Conservation (phyloP, 1,140 invertebrate species). For the Drosophila virilis region DNA sequence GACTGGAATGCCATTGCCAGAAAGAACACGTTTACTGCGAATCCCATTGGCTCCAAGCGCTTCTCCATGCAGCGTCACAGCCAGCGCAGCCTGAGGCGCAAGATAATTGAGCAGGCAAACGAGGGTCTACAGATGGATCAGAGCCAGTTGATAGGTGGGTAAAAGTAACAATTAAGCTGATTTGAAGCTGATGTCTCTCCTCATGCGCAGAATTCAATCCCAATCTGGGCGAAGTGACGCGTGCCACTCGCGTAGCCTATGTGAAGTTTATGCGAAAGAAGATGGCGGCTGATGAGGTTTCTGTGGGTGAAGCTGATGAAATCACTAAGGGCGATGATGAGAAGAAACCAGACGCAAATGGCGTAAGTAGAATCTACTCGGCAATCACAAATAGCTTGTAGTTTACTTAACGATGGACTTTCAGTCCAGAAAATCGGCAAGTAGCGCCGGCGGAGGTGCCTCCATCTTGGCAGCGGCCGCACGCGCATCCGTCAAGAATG, state of each 20-base stretch:
- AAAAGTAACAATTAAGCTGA: neutral
- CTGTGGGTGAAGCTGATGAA: slow-evolving; percentile 52
- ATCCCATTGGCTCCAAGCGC: slow-evolving; percentile 91
- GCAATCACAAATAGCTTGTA: neutral
- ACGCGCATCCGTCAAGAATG: slow-evolving; percentile 66
- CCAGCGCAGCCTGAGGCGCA: slow-evolving; percentile 88
- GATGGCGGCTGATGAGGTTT: slow-evolving; percentile 77
- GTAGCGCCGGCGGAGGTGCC: slow-evolving; percentile 5
- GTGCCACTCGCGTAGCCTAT: slow-evolving; percentile 91
- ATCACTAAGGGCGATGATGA: slow-evolving; percentile 22
- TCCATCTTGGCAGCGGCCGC: slow-evolving; percentile 66
- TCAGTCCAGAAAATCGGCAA: slow-evolving; percentile 52
- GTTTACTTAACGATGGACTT: neutral
- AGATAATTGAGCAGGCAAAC: slow-evolving; percentile 87
- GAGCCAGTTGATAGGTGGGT: slow-evolving; percentile 85
- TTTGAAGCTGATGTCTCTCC: slow-evolving; percentile 3
- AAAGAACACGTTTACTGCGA: slow-evolving; percentile 87
- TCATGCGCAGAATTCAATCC: slow-evolving; percentile 90
- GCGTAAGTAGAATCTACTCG: slow-evolving; percentile 30
- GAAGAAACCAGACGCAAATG: slow-evolving; percentile 51
- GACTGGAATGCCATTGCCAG: slow-evolving; percentile 94
- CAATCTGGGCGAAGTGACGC: slow-evolving; percentile 89
- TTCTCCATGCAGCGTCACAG: slow-evolving; percentile 87
- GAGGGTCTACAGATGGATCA: slow-evolving; percentile 83
- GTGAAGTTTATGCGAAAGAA: slow-evolving; percentile 93